Percentiles rank a stretch among this genome's conserved stretches.
phyloP scores from a whole-genome alignment of 1,140 invertebrate species.

The Ceratina australensis region DNA sequence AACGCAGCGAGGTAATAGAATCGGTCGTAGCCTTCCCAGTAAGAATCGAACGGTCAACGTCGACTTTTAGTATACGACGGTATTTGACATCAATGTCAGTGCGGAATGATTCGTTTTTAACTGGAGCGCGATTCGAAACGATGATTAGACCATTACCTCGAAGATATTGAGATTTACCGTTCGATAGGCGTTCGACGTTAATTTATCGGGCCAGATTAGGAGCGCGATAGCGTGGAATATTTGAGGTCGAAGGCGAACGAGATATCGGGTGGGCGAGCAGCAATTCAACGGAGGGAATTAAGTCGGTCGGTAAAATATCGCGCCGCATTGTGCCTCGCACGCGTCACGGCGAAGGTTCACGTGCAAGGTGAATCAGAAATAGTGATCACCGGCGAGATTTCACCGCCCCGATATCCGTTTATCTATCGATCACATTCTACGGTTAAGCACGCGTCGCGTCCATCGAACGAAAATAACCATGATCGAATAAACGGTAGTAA shows the following conservation, averaged over 20 bases:
- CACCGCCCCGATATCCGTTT: slow-evolving; percentile 25
- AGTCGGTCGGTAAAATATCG: slow-evolving; percentile 19
- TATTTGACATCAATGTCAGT: not conserved
- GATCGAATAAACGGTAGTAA: not conserved
- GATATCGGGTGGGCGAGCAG: too few species aligned
- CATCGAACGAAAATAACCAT: slow-evolving; percentile 32
- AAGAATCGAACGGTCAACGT: too few species aligned
- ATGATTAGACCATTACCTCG: too few species aligned
- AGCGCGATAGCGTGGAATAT: slow-evolving; percentile 15
- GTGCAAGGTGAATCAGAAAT: slow-evolving; percentile 55
- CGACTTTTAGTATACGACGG: too few species aligned
- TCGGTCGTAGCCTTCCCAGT: too few species aligned
- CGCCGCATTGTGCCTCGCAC: slow-evolving; percentile 3
- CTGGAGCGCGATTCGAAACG: too few species aligned
- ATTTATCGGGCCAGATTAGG: slow-evolving; percentile 13
- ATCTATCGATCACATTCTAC: slow-evolving; percentile 45
- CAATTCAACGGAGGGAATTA: not conserved
- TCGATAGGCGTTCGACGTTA: not conserved
- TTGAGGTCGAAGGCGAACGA: slow-evolving; percentile 9
- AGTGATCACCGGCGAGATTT: slow-evolving; percentile 27
- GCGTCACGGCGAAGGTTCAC: slow-evolving; percentile 32
- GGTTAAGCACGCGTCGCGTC: not conserved
- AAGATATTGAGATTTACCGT: not conserved
- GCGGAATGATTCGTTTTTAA: not conserved
- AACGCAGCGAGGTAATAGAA: too few species aligned